Conservation (phyloP, 2,113 vertebrate species). For the Otocyon megalotis region DNA sequence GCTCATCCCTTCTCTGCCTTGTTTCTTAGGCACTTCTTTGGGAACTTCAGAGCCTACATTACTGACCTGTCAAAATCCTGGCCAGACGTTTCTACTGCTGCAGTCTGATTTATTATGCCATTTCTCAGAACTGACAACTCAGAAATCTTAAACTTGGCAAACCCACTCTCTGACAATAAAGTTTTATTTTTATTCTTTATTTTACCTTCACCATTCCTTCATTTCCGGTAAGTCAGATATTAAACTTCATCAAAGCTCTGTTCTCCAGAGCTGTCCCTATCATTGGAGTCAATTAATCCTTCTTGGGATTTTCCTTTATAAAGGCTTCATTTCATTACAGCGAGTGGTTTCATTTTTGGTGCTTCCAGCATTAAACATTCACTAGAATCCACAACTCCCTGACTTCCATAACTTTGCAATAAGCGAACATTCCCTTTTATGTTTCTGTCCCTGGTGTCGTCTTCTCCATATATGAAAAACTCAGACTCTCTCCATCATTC, state of each 20-base stretch:
- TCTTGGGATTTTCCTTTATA: neutral
- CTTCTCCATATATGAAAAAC: neutral
- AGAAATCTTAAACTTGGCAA: constrained; percentile 56
- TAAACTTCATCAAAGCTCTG: neutral
- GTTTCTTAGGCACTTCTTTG: neutral
- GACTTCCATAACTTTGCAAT: neutral
- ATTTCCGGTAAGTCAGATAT: neutral
- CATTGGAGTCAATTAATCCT: neutral
- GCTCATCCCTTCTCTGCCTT: neutral
- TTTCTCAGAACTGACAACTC: constrained; percentile 52
- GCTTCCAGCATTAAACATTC: neutral
- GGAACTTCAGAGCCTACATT: neutral
- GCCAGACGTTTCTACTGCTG: neutral
- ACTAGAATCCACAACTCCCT: neutral
- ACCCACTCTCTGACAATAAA: neutral
- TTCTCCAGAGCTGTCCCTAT: neutral
- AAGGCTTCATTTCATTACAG: neutral
- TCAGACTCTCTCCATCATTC: neutral
- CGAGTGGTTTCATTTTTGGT: neutral
- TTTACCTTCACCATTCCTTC: neutral
- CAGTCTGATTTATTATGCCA: constrained; percentile 8
- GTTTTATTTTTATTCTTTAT: neutral
- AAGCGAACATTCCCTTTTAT: neutral
- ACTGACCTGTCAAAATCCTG: constrained; percentile 33
- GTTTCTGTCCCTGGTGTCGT: neutral